Conservation (phyloP, 2,113 vertebrate species). For the Clarias gariepinus region DNA sequence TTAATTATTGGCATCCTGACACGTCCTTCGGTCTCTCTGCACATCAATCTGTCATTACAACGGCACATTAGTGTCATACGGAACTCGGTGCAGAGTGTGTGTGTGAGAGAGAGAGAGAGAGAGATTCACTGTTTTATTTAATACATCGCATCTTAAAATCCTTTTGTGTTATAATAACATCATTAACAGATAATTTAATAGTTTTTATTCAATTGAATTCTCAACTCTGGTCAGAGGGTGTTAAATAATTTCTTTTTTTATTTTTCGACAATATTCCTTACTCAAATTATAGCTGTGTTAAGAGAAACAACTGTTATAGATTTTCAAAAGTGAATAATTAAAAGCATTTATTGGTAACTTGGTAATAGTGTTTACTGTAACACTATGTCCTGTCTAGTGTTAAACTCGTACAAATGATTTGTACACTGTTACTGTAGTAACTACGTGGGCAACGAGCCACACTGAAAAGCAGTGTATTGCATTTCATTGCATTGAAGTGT, state of each 20-base stretch:
- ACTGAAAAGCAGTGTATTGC: background rate
- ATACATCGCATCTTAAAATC: background rate
- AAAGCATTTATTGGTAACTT: background rate
- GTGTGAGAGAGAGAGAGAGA: slow-evolving; percentile 20
- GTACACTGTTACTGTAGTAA: background rate
- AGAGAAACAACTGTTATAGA: background rate
- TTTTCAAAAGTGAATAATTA: background rate
- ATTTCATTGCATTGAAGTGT: background rate
- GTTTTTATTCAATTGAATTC: background rate
- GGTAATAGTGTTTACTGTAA: background rate
- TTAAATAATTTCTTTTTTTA: background rate
- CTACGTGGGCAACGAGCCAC: background rate
- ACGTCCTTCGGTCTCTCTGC: slow-evolving; percentile 61
- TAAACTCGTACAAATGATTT: background rate
- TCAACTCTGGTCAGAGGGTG: background rate
- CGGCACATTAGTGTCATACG: slow-evolving; percentile 66
- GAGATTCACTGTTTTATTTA: background rate
- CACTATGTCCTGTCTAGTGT: background rate
- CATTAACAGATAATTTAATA: background rate
- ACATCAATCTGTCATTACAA: slow-evolving; percentile 73
- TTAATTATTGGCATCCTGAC: slow-evolving; percentile 75
- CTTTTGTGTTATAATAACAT: background rate
- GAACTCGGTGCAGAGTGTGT: slow-evolving; percentile 56
- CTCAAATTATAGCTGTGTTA: background rate
- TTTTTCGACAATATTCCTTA: background rate